Conservation (phyloP, 2,797 vertebrate genomes). For the Gouania willdenowi region DNA sequence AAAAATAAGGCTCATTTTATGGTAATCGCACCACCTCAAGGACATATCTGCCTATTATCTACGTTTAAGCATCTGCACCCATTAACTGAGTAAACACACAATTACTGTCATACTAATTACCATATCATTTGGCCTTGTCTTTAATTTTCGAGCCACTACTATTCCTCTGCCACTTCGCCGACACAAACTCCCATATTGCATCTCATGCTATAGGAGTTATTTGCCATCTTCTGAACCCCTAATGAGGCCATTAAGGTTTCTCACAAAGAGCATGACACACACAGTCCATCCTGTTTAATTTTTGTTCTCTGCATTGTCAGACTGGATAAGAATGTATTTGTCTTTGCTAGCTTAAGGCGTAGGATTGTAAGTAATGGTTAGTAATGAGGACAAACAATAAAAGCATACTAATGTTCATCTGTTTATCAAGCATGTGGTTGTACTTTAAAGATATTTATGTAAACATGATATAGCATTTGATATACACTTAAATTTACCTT, state of each 20-base stretch:
- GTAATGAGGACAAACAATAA: slow-evolving; percentile 24
- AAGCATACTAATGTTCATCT: slow-evolving; percentile 7
- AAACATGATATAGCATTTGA: too few species aligned
- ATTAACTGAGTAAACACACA: slow-evolving; percentile 67
- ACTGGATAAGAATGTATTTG: slow-evolving; percentile 35
- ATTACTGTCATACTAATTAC: slow-evolving; percentile 66
- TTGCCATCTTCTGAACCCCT: slow-evolving; percentile 58
- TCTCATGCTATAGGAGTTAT: slow-evolving; percentile 38
- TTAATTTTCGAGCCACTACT: slow-evolving; percentile 38
- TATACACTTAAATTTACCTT: too few species aligned
- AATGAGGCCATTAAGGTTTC: slow-evolving; percentile 56
- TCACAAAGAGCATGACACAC: background rate
- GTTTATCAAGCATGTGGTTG: slow-evolving; percentile 7
- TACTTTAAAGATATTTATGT: too few species aligned
- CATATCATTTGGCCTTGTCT: slow-evolving; percentile 45
- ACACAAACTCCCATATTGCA: slow-evolving; percentile 34
- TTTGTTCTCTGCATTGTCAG: slow-evolving; percentile 46
- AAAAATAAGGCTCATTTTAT: slow-evolving; percentile 31
- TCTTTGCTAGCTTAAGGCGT: slow-evolving; percentile 30
- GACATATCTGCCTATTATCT: slow-evolving; percentile 56
- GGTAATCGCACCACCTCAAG: slow-evolving; percentile 49
- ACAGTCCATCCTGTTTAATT: slow-evolving; percentile 32
- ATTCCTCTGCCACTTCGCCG: slow-evolving; percentile 20
- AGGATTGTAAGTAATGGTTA: slow-evolving; percentile 20
- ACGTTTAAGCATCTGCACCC: slow-evolving; percentile 61